Conservation (phyloP, 2,113 vertebrate species). For the Bucco capensis region DNA sequence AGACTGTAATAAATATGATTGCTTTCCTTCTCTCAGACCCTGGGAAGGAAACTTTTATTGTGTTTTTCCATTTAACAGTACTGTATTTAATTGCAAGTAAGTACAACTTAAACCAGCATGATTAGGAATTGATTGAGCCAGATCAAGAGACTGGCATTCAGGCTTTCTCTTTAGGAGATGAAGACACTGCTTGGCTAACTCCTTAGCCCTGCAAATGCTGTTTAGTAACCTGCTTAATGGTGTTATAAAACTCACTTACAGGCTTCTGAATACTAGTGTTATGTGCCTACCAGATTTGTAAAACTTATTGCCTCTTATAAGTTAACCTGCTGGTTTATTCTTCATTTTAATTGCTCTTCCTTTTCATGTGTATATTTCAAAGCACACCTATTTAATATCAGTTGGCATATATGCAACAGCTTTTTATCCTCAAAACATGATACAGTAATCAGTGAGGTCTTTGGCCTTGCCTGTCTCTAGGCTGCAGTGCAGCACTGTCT, state of each 20-base stretch:
- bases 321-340: not conserved
- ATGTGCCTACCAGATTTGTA: not conserved
- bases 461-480: not conserved
- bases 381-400: not conserved
- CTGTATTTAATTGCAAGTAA: not conserved
- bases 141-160: not conserved
- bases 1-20: not conserved
- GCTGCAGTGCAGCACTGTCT: not conserved
- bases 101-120: not conserved
- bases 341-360: not conserved
- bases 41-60: not conserved
- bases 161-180: not conserved
- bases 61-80: not conserved
- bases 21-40: not conserved
- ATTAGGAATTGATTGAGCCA: not conserved
- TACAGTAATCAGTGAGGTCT: not conserved
- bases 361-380: not conserved
- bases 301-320: not conserved
- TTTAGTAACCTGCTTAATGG: not conserved
- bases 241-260: not conserved
- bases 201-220: not conserved
- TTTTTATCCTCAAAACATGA: not conserved
- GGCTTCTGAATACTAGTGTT: not conserved
- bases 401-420: not conserved
- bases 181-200: not conserved